Evolutionary conservation across 2,113 vertebrate genomes (phyloP), one percentile per base, ranked within the genome.

Genomic region (Nanorana parkeri): DNA sequence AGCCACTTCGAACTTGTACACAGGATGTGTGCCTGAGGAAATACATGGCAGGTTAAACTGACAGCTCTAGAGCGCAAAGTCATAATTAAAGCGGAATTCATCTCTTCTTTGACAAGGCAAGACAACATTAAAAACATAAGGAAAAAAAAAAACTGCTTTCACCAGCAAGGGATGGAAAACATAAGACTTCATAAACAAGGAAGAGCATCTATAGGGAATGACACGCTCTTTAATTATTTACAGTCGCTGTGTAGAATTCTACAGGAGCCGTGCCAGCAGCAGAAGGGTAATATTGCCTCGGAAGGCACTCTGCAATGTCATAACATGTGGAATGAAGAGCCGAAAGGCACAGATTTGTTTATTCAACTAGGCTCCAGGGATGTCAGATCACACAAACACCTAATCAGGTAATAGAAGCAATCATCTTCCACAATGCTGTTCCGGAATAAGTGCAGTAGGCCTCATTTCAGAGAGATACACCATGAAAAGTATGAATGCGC

Each of bases 381-480:
- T 64, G 58, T 77, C 58, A 77, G 58, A 64, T 63, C 32, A 64
- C 36, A 64, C 24, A 52, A 36, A 28, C 8, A 77, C 36, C 74
- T 77, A 77, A 77, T 77, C 74, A 77, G 74, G 24, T 77, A 77
- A 77, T 77, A 64, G 74, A 64, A 47, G 47, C 74, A 65, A 65
- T 77, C 32, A 77, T 26, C 36, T 10, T 64, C 60, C 16, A 77
- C 17, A 36, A n/a, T 32, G 74, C 58, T 77, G 60, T 77, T 60
- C 74, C 41, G 19, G 26, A 77, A 77, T 60, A 61, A 32, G 72
- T 28, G 21, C 32, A 10, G 29, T 29, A 23, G 55, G 20, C 19
- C n/a, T 36, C 56, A 60, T 17, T 21, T 19, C 19, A 75, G 55
- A 75, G 3, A 75, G 69, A 20, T 61, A 75, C 17, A 28, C 20